Evolutionary conservation across 2,797 vertebrate species (phyloP).

Genomic region (Toxotes lorentzi): DNA sequence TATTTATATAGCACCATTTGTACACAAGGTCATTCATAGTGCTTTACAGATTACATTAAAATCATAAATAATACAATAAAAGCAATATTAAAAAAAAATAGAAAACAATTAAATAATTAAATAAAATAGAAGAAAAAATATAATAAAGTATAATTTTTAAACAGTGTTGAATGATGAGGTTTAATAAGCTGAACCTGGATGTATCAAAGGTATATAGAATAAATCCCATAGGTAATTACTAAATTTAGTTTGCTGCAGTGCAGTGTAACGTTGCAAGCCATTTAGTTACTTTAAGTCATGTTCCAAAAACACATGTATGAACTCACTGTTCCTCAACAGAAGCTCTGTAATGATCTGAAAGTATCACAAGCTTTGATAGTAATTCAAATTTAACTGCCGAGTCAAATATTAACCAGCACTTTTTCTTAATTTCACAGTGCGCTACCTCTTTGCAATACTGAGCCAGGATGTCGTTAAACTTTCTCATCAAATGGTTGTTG

Average conservation of each 20-base stretch:
- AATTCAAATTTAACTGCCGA: neutral
- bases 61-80: too few relatives aligned
- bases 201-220: neutral
- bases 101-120: too few relatives aligned
- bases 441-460: conserved; percentile 95
- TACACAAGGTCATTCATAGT: too few relatives aligned
- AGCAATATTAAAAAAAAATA: too few relatives aligned
- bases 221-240: neutral
- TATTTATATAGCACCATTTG: too few relatives aligned
- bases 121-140: too few relatives aligned
- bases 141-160: too few relatives aligned
- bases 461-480: conserved; percentile 90
- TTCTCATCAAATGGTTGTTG: conserved; percentile 91
- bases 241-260: neutral
- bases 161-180: neutral
- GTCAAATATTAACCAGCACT: conserved; percentile 12
- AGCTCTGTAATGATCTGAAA: conserved; percentile 1
- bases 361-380: neutral
- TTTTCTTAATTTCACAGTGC: conserved; percentile 61
- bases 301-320: neutral
- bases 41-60: too few relatives aligned
- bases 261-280: neutral
- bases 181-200: neutral
- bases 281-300: too few relatives aligned
- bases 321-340: neutral